phyloP scores from a whole-genome alignment of 2,113 vertebrate species.

The Tychaedon coryphoeus region DNA sequence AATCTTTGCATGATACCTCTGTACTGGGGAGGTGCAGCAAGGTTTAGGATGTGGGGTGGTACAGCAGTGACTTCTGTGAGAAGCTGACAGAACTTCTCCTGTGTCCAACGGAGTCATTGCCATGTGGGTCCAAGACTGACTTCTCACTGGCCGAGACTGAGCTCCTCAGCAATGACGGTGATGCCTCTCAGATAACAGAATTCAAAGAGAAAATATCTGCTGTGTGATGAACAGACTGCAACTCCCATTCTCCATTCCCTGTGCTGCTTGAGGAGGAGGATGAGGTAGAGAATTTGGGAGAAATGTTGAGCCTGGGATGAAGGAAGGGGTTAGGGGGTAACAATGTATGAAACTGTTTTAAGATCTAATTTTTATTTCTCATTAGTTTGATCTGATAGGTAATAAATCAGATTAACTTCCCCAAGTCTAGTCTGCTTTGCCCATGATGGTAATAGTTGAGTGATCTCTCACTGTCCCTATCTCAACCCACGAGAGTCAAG shows the following conservation, averaged over 20 bases:
- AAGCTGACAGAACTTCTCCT: not conserved
- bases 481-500: accelerated
- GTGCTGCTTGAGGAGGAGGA: not conserved
- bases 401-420: not conserved
- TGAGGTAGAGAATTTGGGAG: not conserved
- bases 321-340: accelerated
- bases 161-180: not conserved
- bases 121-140: not conserved
- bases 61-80: not conserved
- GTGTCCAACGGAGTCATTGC: not conserved
- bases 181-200: not conserved
- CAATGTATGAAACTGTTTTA: not conserved
- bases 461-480: not conserved
- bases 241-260: not conserved
- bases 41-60: not conserved
- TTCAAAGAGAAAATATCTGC: not conserved
- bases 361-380: not conserved
- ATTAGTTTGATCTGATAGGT: not conserved
- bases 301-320: not conserved
- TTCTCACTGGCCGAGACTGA: not conserved
- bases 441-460: accelerated
- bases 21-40: not conserved
- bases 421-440: accelerated
- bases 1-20: not conserved
- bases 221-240: not conserved